phyloP scores from a whole-genome alignment of 1,140 invertebrate genomes.

The Polypedilum vanderplanki region DNA sequence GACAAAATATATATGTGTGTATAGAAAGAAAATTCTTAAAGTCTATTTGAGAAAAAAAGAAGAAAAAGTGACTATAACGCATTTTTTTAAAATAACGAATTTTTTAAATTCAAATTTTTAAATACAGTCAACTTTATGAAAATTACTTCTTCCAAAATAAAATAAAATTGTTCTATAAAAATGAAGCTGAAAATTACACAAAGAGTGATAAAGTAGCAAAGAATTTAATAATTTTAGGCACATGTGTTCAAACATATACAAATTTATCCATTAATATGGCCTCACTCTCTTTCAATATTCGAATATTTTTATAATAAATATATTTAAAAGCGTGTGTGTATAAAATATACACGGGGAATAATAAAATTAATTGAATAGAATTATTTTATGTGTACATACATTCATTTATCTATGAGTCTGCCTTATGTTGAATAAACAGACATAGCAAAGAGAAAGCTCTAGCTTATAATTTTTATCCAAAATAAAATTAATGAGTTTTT shows the following conservation, averaged over 20 bases:
- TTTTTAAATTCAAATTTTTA: too few species aligned
- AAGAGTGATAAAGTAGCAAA: not conserved
- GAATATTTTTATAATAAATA: not conserved
- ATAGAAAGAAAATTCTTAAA: not conserved
- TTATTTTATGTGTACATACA: not conserved
- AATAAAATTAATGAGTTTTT: too few species aligned
- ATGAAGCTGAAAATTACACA: not conserved
- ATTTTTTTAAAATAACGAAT: too few species aligned
- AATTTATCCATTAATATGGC: not conserved
- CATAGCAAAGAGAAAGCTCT: too few species aligned
- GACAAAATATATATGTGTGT: not conserved
- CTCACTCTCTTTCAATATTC: not conserved
- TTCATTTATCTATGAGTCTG: not conserved
- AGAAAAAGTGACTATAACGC: too few species aligned
- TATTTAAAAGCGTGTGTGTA: not conserved
- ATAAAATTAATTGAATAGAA: slow-evolving; percentile 15
- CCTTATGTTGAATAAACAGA: not conserved
- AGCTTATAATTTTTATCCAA: too few species aligned
- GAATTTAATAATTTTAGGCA: slow-evolving; percentile 14
- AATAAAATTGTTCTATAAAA: too few species aligned
- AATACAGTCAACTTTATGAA: too few species aligned
- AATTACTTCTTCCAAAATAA: too few species aligned
- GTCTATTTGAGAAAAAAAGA: too few species aligned
- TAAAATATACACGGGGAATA: not conserved
- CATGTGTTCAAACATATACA: not conserved